Base-by-base conservation (phyloP, 2,113 vertebrate genomes). In the Garra rufa region DNA sequence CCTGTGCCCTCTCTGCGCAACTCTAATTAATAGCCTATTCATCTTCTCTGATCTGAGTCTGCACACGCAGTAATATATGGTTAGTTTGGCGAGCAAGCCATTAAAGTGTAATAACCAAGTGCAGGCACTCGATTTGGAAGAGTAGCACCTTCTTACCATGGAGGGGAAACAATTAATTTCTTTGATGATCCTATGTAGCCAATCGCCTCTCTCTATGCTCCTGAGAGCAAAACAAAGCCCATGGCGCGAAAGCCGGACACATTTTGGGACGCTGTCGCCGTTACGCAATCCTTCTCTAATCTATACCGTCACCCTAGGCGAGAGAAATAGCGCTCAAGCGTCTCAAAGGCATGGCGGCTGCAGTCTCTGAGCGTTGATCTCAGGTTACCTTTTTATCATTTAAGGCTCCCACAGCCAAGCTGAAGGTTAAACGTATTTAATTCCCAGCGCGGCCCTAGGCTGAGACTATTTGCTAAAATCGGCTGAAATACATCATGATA, bases 21-120 rank as follows among this genome's bases (percentile, higher is more conserved):
- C 93, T 94, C 93, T 95, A 95, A 95, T 95, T 95, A 95, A 95
- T 95, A 95, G 94, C 93, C 94, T 95, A 95, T 95, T 95, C 94
- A 95, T 95, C 94, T 95, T 94, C 92, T 93, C 93, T 93, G 94
- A 95, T 94, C 94, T 94, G 94, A 94, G 94, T 92, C 93, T 93
- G 94, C 93, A 95, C 93, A 92, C 92, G 90, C 92, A 92, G 93
- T 95, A 95, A 95, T 94, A 95, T 95, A 95, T 95, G 92, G 92
- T 95, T 95, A 94, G 93, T 95, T 95, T 95, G 94, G 94, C 93
- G 93, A 95, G 93, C 93, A 90, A 94, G 93, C 94, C 94, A 95
- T 95, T 95, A 95, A 94, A 95, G 93, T 94, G 93, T 94, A 95
- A 95, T 95, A 95, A 95, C 94, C 93, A 94, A 95, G 93, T 94